phyloP scores from a whole-genome alignment of 1,140 invertebrate genomes.

The Cardiocondyla obscurior region DNA sequence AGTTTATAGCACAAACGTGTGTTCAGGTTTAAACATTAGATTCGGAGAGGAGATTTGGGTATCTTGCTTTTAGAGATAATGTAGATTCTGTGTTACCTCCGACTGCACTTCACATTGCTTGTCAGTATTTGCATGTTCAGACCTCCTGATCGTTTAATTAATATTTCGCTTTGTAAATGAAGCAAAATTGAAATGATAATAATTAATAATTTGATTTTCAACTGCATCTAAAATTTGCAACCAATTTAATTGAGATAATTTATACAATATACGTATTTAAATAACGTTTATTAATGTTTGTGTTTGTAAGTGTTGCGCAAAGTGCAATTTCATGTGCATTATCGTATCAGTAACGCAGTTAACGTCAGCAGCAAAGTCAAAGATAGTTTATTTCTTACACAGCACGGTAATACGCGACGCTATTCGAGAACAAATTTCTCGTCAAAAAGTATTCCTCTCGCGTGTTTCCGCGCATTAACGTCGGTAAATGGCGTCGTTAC shows the following conservation, averaged over 20 bases:
- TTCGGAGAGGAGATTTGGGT: neutral
- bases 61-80: neutral
- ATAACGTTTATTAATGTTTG: no score
- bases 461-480: neutral
- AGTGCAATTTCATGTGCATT: neutral
- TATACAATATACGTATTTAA: neutral
- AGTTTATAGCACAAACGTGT: neutral
- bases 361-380: neutral
- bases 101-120: neutral
- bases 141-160: slow-evolving; percentile 1
- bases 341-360: neutral
- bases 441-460: neutral
- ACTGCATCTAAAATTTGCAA: neutral
- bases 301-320: neutral
- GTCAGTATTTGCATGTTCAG: neutral
- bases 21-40: neutral
- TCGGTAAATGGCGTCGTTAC: neutral
- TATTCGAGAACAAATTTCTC: slow-evolving; percentile 12
- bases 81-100: neutral
- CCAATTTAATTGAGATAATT: neutral
- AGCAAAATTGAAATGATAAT: neutral
- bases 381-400: neutral
- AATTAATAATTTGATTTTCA: neutral
- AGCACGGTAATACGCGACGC: neutral
- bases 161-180: neutral